A percentile compares a stretch with the other conserved stretches of the same genome.
Conservation (phyloP, 2,113 vertebrate genomes). For the Datnioides undecimradiatus region DNA sequence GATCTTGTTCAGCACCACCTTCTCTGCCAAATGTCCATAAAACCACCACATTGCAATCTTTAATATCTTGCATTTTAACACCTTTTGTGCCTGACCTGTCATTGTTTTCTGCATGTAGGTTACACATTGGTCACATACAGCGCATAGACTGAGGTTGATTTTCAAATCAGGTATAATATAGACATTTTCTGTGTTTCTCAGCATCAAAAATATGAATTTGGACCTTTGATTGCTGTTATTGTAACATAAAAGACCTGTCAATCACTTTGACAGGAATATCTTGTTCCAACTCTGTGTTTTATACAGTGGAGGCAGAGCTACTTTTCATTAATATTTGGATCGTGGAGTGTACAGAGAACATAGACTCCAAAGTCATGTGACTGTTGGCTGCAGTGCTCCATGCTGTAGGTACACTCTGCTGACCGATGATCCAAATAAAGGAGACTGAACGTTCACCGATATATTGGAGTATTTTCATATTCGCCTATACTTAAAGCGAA, state of each 20-base stretch:
- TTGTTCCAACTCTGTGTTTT: not conserved
- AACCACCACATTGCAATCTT: not conserved
- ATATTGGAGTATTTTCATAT: not conserved
- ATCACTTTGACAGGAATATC: not conserved
- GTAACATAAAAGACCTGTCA: not conserved
- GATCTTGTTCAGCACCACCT: not conserved
- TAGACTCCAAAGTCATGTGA: not conserved
- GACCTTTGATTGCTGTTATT: not conserved
- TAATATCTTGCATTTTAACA: not conserved
- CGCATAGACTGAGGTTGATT: not conserved
- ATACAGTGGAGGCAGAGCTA: not conserved
- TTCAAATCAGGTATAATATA: not conserved
- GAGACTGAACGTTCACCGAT: not conserved
- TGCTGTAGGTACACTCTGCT: not conserved
- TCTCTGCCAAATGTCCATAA: not conserved
- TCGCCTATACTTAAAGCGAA: not conserved
- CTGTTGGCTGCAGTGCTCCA: not conserved
- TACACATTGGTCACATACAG: not conserved
- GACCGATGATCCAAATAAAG: conserved; percentile 16
- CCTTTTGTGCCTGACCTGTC: not conserved
- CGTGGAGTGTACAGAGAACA: not conserved
- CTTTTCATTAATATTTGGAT: not conserved
- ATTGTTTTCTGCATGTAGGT: not conserved
- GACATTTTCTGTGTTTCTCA: too few relatives aligned
- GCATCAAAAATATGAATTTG: not conserved